These are phyloP conservation scores for Nothoprocta perdicaria DNA, from an alignment of 2,113 vertebrate species.

Conservation along the genomic window DNA sequence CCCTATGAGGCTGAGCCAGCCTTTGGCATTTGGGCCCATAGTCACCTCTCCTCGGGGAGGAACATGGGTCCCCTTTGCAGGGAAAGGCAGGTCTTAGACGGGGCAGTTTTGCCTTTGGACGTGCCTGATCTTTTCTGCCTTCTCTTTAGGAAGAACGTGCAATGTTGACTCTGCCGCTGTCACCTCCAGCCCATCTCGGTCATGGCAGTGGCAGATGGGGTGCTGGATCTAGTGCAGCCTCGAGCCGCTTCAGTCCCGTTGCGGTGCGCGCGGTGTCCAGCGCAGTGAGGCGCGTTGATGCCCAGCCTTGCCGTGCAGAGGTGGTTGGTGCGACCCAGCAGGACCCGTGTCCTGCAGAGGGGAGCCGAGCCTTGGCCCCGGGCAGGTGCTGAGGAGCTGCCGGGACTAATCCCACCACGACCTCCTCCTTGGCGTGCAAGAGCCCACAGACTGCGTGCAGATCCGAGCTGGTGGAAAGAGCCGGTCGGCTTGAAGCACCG, in stretches of 20 bases:
- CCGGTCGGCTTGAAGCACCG: background rate
- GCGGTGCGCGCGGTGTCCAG: background rate
- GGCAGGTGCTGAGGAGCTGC: background rate
- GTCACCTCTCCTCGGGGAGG: background rate
- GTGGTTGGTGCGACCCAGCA: background rate
- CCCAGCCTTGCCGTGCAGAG: background rate
- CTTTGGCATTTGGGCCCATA: background rate
- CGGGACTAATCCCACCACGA: background rate
- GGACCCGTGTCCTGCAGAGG: background rate
- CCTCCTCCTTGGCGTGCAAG: background rate
- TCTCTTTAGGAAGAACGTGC: background rate
- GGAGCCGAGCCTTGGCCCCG: background rate
- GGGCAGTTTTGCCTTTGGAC: background rate
- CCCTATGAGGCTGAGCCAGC: background rate
- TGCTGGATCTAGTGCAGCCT: background rate
- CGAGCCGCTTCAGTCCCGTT: conserved; percentile 17
- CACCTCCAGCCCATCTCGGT: background rate
- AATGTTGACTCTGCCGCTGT: background rate
- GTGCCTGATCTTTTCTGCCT: background rate
- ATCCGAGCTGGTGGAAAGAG: background rate
- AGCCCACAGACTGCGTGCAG: background rate
- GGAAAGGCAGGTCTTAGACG: background rate
- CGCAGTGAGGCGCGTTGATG: background rate
- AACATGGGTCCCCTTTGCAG: background rate
- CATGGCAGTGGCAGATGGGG: background rate